Evolutionary conservation across 2,888 invertebrate species (phyloP).

Genomic region (Leptinotarsa tumamoca): DNA sequence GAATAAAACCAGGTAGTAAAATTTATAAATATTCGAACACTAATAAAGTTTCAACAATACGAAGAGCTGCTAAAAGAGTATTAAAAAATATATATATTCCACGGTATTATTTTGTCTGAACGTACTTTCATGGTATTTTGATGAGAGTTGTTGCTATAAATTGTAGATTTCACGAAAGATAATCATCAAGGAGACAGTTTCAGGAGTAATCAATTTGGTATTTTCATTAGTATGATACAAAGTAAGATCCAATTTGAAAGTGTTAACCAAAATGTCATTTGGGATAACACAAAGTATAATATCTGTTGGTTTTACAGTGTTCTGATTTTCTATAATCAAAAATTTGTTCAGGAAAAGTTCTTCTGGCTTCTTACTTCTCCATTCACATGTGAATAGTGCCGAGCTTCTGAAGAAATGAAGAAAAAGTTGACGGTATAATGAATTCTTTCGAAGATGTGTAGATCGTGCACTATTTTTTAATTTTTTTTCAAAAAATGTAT

Average conservation of each 20-base stretch:
- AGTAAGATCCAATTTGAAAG: background rate
- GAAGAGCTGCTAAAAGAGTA: constrained; percentile 40
- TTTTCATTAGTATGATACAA: background rate
- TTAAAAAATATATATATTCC: constrained; percentile 37
- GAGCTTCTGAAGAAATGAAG: no score
- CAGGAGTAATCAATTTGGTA: background rate
- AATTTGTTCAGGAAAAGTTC: background rate
- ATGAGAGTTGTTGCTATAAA: constrained; percentile 19
- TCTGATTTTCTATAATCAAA: background rate
- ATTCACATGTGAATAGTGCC: no score
- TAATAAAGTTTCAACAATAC: constrained; percentile 43
- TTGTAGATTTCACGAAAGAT: constrained; percentile 6
- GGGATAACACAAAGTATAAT: background rate
- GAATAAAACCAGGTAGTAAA: constrained; percentile 44
- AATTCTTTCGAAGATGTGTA: no score
- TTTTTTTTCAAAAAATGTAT: no score
- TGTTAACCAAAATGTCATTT: background rate
- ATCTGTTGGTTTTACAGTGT: background rate
- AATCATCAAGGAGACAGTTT: background rate
- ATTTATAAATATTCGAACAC: constrained; percentile 45
- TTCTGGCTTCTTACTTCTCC: background rate
- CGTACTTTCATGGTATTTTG: constrained; percentile 28
- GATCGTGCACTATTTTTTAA: no score
- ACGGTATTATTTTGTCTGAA: constrained; percentile 26
- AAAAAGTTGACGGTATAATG: no score